phyloP scores from a whole-genome alignment of 1,140 invertebrate genomes.

The Oryctes rhinoceros region DNA sequence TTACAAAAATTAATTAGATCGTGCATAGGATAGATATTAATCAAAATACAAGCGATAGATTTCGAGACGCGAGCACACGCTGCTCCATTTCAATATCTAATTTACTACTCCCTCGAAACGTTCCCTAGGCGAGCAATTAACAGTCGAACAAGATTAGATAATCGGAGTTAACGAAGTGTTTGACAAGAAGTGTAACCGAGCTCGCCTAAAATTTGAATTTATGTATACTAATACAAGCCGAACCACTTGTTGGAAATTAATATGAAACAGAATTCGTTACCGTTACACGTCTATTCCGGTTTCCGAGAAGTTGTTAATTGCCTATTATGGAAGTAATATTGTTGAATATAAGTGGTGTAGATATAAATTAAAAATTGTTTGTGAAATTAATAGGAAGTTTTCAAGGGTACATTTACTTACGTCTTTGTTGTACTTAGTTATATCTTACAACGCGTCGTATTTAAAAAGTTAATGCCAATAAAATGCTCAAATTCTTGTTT shows the following conservation, averaged over 20 bases:
- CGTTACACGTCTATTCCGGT: background rate
- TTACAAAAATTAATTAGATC: conserved; percentile 2
- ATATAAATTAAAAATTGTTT: background rate
- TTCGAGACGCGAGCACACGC: background rate
- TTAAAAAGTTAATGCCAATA: no score
- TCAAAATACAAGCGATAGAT: background rate
- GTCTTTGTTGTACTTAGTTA: no score
- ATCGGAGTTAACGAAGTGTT: conserved; percentile 14
- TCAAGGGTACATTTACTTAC: no score
- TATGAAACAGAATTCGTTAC: background rate
- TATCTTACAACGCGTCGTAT: no score
- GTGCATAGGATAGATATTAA: background rate
- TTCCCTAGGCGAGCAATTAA: conserved; percentile 3
- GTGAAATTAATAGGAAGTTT: no score
- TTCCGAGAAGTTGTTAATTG: background rate
- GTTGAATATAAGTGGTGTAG: background rate
- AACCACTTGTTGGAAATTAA: conserved; percentile 18
- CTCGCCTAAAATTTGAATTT: conserved; percentile 11
- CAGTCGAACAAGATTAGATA: conserved; percentile 15
- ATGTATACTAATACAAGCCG: background rate
- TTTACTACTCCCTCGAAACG: background rate
- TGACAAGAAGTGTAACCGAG: background rate
- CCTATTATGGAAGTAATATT: background rate
- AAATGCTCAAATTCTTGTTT: no score
- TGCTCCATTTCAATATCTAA: background rate